Conservation (phyloP, 2,113 vertebrate genomes). For the Oceanodroma tethys region DNA sequence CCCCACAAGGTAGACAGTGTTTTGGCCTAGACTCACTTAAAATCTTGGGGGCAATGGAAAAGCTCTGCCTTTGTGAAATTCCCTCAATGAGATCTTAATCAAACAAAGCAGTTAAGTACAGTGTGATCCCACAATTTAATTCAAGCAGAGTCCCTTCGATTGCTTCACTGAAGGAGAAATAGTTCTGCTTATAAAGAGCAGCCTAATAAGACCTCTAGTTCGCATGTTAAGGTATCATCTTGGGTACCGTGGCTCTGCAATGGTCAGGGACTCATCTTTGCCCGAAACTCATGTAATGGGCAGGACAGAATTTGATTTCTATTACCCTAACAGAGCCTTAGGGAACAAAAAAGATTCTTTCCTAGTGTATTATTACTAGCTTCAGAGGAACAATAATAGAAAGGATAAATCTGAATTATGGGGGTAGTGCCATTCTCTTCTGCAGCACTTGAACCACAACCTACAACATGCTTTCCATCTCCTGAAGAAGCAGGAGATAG, state of each 20-base stretch:
- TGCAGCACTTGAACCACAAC: neutral
- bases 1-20: fast-evolving
- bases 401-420: neutral
- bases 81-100: neutral
- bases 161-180: neutral
- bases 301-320: neutral
- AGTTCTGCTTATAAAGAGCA: neutral
- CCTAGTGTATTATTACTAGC: neutral
- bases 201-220: neutral
- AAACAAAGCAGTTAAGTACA: neutral
- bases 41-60: neutral
- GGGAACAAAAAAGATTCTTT: neutral
- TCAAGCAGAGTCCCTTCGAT: neutral
- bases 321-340: neutral
- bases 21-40: neutral
- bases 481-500: neutral
- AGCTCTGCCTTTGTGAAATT: neutral
- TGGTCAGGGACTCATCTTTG: neutral
- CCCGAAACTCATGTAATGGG: neutral
- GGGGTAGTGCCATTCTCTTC: neutral
- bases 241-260: neutral
- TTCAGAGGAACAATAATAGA: neutral
- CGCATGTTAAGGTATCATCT: neutral
- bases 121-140: neutral
- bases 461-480: neutral